Evolutionary conservation across 1,140 invertebrate genomes (phyloP), one percentile per base, ranked within the genome.

Genomic region (Lordiphosa mommai): DNA sequence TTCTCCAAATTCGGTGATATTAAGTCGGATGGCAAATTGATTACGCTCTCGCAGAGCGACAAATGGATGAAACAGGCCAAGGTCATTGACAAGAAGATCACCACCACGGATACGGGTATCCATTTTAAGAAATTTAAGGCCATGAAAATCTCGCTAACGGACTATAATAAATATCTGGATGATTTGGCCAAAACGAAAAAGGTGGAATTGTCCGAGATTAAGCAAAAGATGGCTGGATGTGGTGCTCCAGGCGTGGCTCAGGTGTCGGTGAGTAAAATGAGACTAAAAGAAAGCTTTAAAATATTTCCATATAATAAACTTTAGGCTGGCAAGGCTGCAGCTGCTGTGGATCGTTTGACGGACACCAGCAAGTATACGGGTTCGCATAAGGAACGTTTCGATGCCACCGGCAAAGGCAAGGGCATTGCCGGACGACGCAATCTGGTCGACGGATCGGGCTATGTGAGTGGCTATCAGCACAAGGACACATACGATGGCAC

Each of bases 61-160:
- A 97, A 97, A 89, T 98, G 96, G 96, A 95, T 98, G 93, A 97
- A 97, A 72, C 96, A 98, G 86, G 96, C 96, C 85, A 94, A 94
- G 84, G 95, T 98, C n/a, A 95, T 98, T 46, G 96, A 97, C 69
- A 97, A 96, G 89, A 95, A 94, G 72, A 94, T 96, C 52, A 96
- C 95, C 0, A 96, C 96, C 5, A 97, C 95, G 1, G 96, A 97
- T 73, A 97, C 95, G 0, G 95, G 94, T 20, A 97, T 97, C 37
- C 93, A 94, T 82, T 97, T 96, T 88, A 96, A 96, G 87, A 96
- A 96, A 85, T 92, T 96, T 53, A 97, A 96, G 93, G 90, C 91
- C 2, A 91, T 92, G 87, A 95, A 94, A 86, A 90, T 95, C 9
- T 90, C 90, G 2, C 89, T 94, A 30, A 91, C 92, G 14, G 95